Base-by-base conservation (phyloP, 2,113 vertebrate genomes). In the Leucopsar rothschildi region DNA sequence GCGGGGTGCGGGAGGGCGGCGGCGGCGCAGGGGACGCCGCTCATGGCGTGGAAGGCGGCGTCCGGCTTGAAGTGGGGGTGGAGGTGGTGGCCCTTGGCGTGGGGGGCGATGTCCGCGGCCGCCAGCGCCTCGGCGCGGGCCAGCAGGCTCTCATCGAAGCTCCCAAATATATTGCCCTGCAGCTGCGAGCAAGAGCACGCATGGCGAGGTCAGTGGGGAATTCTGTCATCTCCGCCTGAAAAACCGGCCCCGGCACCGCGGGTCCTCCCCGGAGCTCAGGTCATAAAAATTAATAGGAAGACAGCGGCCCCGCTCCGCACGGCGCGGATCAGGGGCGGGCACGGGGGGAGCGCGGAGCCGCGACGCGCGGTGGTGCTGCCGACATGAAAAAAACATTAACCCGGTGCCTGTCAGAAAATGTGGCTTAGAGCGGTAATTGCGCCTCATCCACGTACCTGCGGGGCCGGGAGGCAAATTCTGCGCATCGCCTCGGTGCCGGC, bases 261-360 rank as follows among this genome's bases (percentile, higher is more conserved):
- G 97, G 98, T 97, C 97, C 98, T 98, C 98, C 99, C 98, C 98
- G 98, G 98, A 98, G 98, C 98, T 96, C 98, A 98, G 98, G 98
- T 99, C 99, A 99, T 99, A 99, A 99, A 99, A 99, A 99, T 99
- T 99, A 98, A 99, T 99, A 98, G 98, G 98, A 97, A 98, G 98
- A 97, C 98, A 97, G 98, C 98, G 95, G 98, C 98, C 98, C 97
- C 96, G 98, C 98, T 98, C 98, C 98, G 98, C 97, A 98, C 98
- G 97, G 98, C 98, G 98, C 96, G 98, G 98, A 98, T 97, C 97
- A 61, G 97, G 98, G 97, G 95, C 91, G 97, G 95, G 96, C 94
- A 80, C 84, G 97, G 94, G 91, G 93, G 56, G 90, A 63, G 95
- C 96, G 97, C 87, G 94, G 92, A 92, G 90, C 97, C 96, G 95